These are phyloP conservation scores for Tretioscincus oriximinensis DNA, from an alignment of 2,113 vertebrate species.

Conservation along the genomic window DNA sequence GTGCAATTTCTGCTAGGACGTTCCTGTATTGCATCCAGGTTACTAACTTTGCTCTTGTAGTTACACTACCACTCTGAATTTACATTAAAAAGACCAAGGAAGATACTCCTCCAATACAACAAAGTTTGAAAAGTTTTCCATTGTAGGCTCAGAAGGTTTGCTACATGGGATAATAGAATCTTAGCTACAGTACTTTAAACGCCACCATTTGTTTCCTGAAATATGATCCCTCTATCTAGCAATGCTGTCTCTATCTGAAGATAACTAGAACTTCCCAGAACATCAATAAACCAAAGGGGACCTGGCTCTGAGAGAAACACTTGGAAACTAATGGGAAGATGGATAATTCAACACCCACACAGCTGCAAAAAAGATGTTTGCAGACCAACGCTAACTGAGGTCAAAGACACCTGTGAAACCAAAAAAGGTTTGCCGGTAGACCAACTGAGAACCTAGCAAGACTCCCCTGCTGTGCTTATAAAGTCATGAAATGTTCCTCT, in stretches of 20 bases:
- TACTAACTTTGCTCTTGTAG: no score
- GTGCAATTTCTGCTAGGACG: no score
- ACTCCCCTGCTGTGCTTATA: slow-evolving; percentile 35
- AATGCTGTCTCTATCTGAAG: not conserved
- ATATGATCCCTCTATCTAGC: not conserved
- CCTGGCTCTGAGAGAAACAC: slow-evolving; percentile 28
- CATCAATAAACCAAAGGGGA: slow-evolving; percentile 15
- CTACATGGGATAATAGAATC: no score
- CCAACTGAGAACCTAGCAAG: slow-evolving; percentile 33
- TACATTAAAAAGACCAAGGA: no score
- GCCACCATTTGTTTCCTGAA: not conserved
- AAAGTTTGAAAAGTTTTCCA: no score
- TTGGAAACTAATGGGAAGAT: slow-evolving; percentile 51
- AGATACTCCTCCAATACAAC: no score
- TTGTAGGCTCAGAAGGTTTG: not conserved
- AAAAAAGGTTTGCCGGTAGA: slow-evolving; percentile 23
- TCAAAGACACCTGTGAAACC: slow-evolving; percentile 59
- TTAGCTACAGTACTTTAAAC: not conserved
- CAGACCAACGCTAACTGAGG: slow-evolving; percentile 42
- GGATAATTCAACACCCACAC: slow-evolving; percentile 53
- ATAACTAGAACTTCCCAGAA: slow-evolving; percentile 11
- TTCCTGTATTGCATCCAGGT: no score
- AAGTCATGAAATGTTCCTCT: slow-evolving; percentile 22
- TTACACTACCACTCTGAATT: no score
- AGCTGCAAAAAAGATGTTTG: slow-evolving; percentile 55